Percentiles rank a stretch among this genome's conserved stretches.
These are phyloP conservation scores for Lochmaea crataegi DNA, from an alignment of 2,888 invertebrate species.

Conservation along the genomic window DNA sequence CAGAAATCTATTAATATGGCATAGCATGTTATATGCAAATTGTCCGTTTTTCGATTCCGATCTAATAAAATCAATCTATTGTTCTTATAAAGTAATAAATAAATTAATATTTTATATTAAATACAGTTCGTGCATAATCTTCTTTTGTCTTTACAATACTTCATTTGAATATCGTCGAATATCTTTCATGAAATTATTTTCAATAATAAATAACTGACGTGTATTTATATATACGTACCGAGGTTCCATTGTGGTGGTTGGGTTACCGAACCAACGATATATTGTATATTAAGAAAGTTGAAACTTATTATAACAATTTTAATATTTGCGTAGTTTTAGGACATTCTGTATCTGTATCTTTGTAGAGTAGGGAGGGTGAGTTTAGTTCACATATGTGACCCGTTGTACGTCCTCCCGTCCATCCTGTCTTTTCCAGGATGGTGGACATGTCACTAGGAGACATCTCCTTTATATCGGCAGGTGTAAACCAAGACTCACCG, in stretches of 20 bases:
- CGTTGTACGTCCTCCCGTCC: too few species aligned
- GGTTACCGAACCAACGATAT: background rate
- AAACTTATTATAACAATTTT: too few species aligned
- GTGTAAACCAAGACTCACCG: too few species aligned
- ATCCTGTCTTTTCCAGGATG: too few species aligned
- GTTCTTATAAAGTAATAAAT: constrained; percentile 64
- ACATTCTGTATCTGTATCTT: too few species aligned
- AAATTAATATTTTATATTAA: constrained; percentile 62
- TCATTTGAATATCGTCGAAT: constrained; percentile 62
- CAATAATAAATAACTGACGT: constrained; percentile 52
- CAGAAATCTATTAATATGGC: constrained; percentile 55
- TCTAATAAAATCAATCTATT: constrained; percentile 66
- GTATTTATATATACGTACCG: constrained; percentile 4
- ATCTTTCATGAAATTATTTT: constrained; percentile 54
- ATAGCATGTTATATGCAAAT: constrained; percentile 62
- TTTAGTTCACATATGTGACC: too few species aligned
- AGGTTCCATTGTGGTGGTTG: constrained; percentile 8
- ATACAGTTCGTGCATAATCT: constrained; percentile 58
- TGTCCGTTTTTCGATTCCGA: constrained; percentile 59
- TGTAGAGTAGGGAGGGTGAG: too few species aligned
- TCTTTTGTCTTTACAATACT: constrained; percentile 57
- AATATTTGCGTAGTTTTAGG: too few species aligned
- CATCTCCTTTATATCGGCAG: too few species aligned
- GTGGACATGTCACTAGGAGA: too few species aligned
- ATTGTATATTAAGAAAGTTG: too few species aligned